Percentiles rank a stretch among this genome's conserved stretches.
Evolutionary conservation across 2,888 invertebrate species (phyloP).

Genomic region (Pristionchus entomophagus): DNA sequence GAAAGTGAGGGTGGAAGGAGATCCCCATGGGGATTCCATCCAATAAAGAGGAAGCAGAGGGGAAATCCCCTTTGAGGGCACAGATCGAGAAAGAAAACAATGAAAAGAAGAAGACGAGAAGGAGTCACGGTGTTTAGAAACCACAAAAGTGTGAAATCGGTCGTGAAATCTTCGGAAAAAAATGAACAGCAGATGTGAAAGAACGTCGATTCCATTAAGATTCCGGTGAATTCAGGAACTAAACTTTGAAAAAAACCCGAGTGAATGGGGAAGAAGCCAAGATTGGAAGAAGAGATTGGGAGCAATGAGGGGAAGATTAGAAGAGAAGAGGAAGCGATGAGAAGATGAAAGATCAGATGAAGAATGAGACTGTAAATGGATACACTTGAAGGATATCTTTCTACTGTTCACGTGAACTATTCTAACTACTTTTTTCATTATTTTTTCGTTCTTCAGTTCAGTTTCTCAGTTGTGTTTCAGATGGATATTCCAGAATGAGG

Average conservation of each 20-base stretch:
- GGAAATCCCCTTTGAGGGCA: background rate
- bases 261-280: background rate
- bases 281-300: background rate
- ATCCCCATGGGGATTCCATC: background rate
- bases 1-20: slow-evolving; percentile 17
- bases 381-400: too few species aligned
- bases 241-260: background rate
- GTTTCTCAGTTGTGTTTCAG: too few species aligned
- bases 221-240: background rate
- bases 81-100: background rate
- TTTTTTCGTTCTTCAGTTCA: too few species aligned
- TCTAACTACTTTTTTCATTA: too few species aligned
- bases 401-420: too few species aligned
- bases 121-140: too few species aligned
- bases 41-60: slow-evolving; percentile 1
- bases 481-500: too few species aligned
- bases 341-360: too few species aligned
- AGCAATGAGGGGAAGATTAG: background rate
- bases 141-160: background rate
- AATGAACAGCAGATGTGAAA: background rate
- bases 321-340: too few species aligned
- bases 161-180: background rate
- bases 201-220: slow-evolving; percentile 22
- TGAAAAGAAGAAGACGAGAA: background rate
- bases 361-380: too few species aligned